Conservation (phyloP, 2,113 vertebrate genomes). For the Platichthys flesus region DNA sequence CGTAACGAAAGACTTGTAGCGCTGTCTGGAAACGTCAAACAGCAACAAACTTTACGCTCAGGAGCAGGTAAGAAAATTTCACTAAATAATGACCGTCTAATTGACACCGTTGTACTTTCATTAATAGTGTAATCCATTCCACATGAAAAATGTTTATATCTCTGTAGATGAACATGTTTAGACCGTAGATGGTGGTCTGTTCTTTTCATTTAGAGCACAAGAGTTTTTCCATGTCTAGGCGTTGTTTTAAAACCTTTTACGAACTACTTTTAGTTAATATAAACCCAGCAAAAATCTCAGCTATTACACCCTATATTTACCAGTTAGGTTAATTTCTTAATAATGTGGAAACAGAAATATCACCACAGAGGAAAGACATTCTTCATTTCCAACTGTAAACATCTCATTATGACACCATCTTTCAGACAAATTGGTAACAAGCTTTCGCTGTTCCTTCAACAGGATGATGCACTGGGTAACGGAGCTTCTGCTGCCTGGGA, state of each 20-base stretch:
- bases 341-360: conserved; percentile 14
- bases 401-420: not conserved
- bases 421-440: conserved; percentile 11
- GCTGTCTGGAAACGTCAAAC: conserved; percentile 5
- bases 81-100: not conserved
- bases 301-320: conserved; percentile 1
- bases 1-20: not conserved
- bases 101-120: not conserved
- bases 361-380: conserved; percentile 33
- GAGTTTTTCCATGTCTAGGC: not conserved
- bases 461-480: conserved; percentile 22
- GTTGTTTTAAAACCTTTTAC: not conserved
- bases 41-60: not conserved
- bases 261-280: not conserved
- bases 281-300: not conserved
- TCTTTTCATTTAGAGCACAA: not conserved
- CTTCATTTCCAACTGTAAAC: conserved; percentile 40
- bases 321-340: not conserved
- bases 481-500: conserved; percentile 22
- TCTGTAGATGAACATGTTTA: not conserved
- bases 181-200: not conserved
- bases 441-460: conserved; percentile 22
- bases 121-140: not conserved
- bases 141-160: not conserved
- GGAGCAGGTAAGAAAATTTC: conserved; percentile 55